Percentiles rank a stretch among this genome's conserved stretches.
Evolutionary conservation across 2,797 vertebrate species (phyloP).

Genomic region (Anguilla megastoma): DNA sequence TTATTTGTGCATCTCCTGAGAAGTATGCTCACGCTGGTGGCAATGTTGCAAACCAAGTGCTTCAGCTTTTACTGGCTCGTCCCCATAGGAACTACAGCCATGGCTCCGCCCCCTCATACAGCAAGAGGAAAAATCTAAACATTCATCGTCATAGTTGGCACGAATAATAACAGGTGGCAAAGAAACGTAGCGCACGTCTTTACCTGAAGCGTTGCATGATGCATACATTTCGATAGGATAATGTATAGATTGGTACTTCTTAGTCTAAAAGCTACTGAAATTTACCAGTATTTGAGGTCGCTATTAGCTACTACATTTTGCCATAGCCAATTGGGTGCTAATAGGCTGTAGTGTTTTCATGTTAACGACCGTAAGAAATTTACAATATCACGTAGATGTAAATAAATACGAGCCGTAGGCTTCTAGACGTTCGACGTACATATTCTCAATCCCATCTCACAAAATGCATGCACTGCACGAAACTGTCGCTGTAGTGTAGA

Average conservation of each 20-base stretch:
- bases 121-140: slow-evolving; percentile 27
- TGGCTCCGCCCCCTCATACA: slow-evolving; percentile 54
- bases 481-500: neutral
- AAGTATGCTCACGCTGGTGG: slow-evolving; percentile 4
- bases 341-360: too few relatives aligned
- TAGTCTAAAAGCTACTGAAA: neutral
- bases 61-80: slow-evolving; percentile 48
- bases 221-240: neutral
- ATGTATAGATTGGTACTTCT: neutral
- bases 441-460: neutral
- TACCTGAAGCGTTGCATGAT: neutral
- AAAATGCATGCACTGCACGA: neutral
- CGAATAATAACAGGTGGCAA: neutral
- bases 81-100: slow-evolving; percentile 56
- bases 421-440: neutral
- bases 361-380: too few relatives aligned
- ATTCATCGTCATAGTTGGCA: neutral
- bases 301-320: neutral
- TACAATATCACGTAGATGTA: too few relatives aligned
- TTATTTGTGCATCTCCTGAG: slow-evolving; percentile 9
- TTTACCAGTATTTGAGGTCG: neutral
- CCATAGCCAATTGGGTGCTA: too few relatives aligned
- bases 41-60: slow-evolving; percentile 32
- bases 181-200: neutral
- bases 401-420: too few relatives aligned